phyloP scores from a whole-genome alignment of 2,797 vertebrate species.

The Oceanodroma leucorhoa region DNA sequence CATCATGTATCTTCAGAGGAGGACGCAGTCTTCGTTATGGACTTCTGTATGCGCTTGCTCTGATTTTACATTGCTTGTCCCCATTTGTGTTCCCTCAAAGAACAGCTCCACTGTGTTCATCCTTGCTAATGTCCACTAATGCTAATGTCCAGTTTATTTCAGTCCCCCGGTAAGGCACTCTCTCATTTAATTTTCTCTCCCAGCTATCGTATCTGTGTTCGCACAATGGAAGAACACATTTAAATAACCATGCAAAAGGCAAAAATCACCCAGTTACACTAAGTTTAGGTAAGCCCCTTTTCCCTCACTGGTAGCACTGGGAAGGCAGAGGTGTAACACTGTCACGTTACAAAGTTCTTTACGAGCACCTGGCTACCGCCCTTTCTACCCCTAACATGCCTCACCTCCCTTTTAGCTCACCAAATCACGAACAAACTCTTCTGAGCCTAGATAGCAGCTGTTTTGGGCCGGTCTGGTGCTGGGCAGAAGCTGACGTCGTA shows the following conservation, averaged over 20 bases:
- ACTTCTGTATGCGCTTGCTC: neutral
- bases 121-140: neutral
- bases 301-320: neutral
- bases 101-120: neutral
- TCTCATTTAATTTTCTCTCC: neutral
- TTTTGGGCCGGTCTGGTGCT: neutral
- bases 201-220: neutral
- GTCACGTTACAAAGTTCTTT: neutral
- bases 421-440: neutral
- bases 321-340: neutral
- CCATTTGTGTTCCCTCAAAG: neutral
- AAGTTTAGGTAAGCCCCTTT: neutral
- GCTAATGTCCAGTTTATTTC: neutral
- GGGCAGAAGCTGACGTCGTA: neutral
- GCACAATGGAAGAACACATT: neutral
- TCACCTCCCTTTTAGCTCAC: neutral
- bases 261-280: neutral
- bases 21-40: neutral
- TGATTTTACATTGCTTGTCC: neutral
- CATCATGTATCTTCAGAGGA: neutral
- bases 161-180: neutral
- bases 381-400: neutral
- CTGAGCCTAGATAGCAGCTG: neutral
- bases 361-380: fast-evolving
- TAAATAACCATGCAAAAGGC: neutral